phyloP scores from a whole-genome alignment of 1,140 invertebrate species.

The Sycobia sp. region DNA sequence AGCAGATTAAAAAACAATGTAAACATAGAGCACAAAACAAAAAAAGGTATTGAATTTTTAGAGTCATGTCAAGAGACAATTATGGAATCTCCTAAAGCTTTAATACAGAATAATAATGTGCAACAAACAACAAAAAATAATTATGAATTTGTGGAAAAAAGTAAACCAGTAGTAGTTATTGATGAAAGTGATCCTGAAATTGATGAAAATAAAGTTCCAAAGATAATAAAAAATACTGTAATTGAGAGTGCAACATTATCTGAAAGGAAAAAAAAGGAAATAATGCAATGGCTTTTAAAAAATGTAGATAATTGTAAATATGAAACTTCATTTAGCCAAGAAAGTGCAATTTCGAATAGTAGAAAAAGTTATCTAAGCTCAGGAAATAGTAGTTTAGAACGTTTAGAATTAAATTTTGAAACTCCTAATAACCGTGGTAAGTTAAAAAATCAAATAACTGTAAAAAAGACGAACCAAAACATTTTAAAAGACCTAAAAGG shows the following conservation, averaged over 20 bases:
- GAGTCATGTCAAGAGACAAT: conserved; percentile 29
- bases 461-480: conserved; percentile 18
- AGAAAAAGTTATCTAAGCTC: conserved; percentile 46
- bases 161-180: conserved; percentile 14
- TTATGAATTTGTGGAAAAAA: too few species aligned
- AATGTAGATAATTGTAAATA: conserved; percentile 44
- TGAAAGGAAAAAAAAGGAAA: conserved; percentile 51
- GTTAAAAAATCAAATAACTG: conserved; percentile 32
- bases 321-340: conserved; percentile 45
- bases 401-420: conserved; percentile 54
- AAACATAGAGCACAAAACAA: not conserved
- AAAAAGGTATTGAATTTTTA: conserved; percentile 9
- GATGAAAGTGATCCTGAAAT: conserved; percentile 34
- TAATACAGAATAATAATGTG: conserved; percentile 29
- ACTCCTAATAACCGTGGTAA: conserved; percentile 58
- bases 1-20: not conserved
- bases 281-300: conserved; percentile 50
- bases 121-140: conserved; percentile 17
- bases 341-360: conserved; percentile 43
- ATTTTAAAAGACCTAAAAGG: not conserved
- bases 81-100: not conserved
- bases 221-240: conserved; percentile 27
- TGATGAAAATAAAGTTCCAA: not conserved
- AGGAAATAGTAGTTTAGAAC: conserved; percentile 57
- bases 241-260: conserved; percentile 36